Percentiles rank a stretch among this genome's conserved stretches.
These are phyloP conservation scores for Chrysopa pallens DNA, from an alignment of 1,140 invertebrate species.

Conservation along the genomic window DNA sequence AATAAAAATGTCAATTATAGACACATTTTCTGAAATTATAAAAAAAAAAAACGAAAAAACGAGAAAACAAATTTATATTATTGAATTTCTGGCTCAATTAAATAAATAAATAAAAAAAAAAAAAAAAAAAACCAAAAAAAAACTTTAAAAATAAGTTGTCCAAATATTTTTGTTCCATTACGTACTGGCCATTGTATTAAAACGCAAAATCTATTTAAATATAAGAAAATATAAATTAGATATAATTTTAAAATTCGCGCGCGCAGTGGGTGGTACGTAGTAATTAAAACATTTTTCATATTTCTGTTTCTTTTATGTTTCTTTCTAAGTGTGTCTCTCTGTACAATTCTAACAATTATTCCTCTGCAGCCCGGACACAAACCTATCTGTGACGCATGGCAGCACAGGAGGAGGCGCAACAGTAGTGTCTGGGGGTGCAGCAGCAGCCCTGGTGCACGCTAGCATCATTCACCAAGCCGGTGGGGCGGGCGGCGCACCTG, in stretches of 20 bases:
- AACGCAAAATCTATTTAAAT: too few relatives aligned
- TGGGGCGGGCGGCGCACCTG: conserved; percentile 18
- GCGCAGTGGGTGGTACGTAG: too few relatives aligned
- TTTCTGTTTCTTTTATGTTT: not conserved
- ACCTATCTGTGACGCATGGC: conserved; percentile 8
- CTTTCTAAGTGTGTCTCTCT: conserved; percentile 11
- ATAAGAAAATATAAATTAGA: too few relatives aligned
- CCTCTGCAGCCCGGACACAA: conserved; percentile 34
- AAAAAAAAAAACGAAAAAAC: too few relatives aligned
- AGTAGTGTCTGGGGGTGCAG: conserved; percentile 35
- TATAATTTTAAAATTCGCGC: too few relatives aligned
- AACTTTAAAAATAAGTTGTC: too few relatives aligned
- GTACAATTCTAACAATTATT: conserved; percentile 22
- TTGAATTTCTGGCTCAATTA: too few relatives aligned
- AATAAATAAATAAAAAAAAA: too few relatives aligned
- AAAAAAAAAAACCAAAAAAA: too few relatives aligned
- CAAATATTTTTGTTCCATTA: too few relatives aligned
- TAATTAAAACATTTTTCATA: not conserved
- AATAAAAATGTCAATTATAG: conserved; percentile 11
- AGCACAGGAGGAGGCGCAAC: conserved; percentile 42
- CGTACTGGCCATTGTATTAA: too few relatives aligned
- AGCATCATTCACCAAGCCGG: conserved; percentile 21
- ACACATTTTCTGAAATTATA: conserved; percentile 28
- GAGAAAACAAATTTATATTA: too few relatives aligned
- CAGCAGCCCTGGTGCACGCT: conserved; percentile 32